A percentile compares a stretch with the other conserved stretches of the same genome.
Conservation (phyloP, 2,113 vertebrate species). For the Hypanus sabinus region DNA sequence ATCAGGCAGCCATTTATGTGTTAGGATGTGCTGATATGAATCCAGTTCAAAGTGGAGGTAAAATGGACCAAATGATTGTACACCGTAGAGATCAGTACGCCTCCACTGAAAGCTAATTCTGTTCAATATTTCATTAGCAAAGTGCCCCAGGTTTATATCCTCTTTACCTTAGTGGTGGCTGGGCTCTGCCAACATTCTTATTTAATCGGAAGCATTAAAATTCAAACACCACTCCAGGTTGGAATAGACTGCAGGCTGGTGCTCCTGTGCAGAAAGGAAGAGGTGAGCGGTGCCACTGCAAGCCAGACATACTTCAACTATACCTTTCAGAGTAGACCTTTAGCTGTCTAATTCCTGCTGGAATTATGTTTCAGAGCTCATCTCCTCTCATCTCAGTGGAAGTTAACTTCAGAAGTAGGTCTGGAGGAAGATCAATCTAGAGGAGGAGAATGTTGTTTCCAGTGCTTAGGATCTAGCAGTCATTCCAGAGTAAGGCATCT, state of each 20-base stretch:
- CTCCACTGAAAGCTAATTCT: neutral
- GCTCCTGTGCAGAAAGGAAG: no score
- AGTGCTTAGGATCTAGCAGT: no score
- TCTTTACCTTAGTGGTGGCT: neutral
- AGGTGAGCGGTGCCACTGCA: neutral
- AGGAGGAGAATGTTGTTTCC: no score
- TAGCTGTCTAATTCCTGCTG: no score
- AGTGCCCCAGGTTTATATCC: neutral
- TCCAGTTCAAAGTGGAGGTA: neutral
- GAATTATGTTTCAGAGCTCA: no score
- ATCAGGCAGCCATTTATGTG: neutral
- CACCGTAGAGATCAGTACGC: neutral
- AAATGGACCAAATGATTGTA: neutral
- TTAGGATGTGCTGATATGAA: neutral
- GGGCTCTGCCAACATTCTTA: neutral
- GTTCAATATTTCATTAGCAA: slow-evolving; percentile 12
- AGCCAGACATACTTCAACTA: neutral
- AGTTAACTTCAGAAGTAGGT: no score
- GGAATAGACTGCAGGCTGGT: neutral
- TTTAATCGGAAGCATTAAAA: neutral
- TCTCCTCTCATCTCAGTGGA: no score
- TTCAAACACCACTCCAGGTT: neutral
- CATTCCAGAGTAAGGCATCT: no score
- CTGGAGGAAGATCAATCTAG: no score
- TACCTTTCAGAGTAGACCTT: no score